Evolutionary conservation across 2,888 invertebrate genomes (phyloP).

Genomic region (Nomada flava): DNA sequence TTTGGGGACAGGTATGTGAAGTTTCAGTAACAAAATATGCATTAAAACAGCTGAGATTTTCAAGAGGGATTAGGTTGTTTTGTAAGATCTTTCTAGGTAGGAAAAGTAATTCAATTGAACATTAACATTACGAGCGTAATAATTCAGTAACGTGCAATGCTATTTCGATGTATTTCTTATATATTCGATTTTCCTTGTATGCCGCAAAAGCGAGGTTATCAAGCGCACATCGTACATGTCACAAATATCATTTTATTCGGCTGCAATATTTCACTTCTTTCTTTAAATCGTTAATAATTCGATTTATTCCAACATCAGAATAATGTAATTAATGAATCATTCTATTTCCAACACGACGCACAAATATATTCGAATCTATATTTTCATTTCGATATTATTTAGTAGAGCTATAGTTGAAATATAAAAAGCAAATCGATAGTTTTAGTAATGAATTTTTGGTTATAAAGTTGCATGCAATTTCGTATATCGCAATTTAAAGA

Average conservation of each 20-base stretch:
- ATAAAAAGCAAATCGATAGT: not conserved
- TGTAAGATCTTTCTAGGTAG: not conserved
- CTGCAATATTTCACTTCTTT: not conserved
- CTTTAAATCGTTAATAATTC: not conserved
- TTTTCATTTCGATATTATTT: not conserved
- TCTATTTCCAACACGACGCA: not conserved
- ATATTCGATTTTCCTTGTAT: not conserved
- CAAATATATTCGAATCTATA: not conserved
- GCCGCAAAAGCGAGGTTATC: constrained; percentile 41
- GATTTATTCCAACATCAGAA: not conserved
- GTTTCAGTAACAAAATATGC: constrained; percentile 38
- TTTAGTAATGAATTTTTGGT: not conserved
- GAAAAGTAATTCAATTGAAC: too few relatives aligned
- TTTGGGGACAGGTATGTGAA: constrained; percentile 66
- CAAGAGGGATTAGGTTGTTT: not conserved
- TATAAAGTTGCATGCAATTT: not conserved
- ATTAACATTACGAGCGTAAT: not conserved
- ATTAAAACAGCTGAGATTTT: not conserved
- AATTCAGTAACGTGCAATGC: not conserved
- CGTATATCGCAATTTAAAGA: not conserved
- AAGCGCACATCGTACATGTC: not conserved
- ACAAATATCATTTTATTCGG: not conserved
- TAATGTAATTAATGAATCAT: not conserved
- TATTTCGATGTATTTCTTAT: not conserved
- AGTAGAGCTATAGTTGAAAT: not conserved